A percentile compares a stretch with the other conserved stretches of the same genome.
These are phyloP conservation scores for Melanostigma gelatinosum DNA, from an alignment of 2,113 vertebrate genomes.

Conservation along the genomic window DNA sequence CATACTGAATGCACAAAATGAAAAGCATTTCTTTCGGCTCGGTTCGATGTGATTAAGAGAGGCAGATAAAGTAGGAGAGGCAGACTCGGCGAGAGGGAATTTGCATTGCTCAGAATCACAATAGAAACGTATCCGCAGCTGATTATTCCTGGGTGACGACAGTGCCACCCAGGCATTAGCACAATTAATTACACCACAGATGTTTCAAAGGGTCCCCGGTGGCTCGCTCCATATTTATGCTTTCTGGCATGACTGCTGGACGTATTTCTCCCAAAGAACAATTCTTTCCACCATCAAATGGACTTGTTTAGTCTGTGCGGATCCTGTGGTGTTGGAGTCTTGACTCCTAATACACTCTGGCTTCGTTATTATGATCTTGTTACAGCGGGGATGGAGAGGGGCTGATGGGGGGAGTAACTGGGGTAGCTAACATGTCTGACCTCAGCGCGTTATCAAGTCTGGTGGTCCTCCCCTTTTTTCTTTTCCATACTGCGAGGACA, in stretches of 20 bases:
- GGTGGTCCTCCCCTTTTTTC: slow-evolving; percentile 87
- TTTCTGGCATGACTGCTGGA: slow-evolving; percentile 81
- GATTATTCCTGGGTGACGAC: slow-evolving; percentile 78
- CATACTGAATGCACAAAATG: slow-evolving; percentile 15
- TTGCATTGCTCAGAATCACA: slow-evolving; percentile 59
- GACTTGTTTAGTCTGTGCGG: slow-evolving; percentile 93
- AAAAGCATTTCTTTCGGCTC: slow-evolving; percentile 24
- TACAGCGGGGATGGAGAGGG: slow-evolving; percentile 77
- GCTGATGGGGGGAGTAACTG: slow-evolving; percentile 49
- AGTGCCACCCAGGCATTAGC: slow-evolving; percentile 78
- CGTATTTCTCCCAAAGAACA: slow-evolving; percentile 82
- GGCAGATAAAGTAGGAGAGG: slow-evolving; percentile 46
- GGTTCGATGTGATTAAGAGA: slow-evolving; percentile 45
- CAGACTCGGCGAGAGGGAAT: slow-evolving; percentile 10
- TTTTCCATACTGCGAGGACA: slow-evolving; percentile 49
- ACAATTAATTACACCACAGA: slow-evolving; percentile 83
- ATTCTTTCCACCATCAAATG: slow-evolving; percentile 85
- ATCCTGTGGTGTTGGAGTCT: slow-evolving; percentile 84
- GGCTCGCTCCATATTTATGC: slow-evolving; percentile 82
- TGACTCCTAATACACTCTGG: slow-evolving; percentile 87
- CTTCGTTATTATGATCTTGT: slow-evolving; percentile 91
- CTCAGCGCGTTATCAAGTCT: slow-evolving; percentile 85
- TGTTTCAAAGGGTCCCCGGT: slow-evolving; percentile 79
- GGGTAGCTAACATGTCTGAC: slow-evolving; percentile 73
- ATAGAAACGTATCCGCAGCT: slow-evolving; percentile 70